Evolutionary conservation across 2,888 invertebrate species (phyloP), one percentile per base, ranked within the genome.

Genomic region (Notodonta dromedarius): DNA sequence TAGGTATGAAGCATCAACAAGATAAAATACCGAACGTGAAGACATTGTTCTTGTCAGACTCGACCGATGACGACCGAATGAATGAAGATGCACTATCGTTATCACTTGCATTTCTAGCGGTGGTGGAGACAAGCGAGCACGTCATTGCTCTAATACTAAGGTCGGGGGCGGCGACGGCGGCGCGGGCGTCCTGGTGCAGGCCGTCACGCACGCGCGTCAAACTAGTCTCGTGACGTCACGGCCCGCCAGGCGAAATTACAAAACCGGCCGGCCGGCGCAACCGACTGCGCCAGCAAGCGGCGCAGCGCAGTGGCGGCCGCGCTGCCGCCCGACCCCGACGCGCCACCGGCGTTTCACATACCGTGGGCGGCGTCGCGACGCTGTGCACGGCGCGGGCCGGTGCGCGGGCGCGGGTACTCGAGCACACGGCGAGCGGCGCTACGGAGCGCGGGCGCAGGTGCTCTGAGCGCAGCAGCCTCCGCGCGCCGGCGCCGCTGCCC

Each of bases 401-500:
- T 78, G 84, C 85, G 81, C 88, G 89, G 88, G 87, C 89, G 91
- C 89, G 91, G 91, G 87, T 76, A 84, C 83, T 80, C 83, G 90
- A 90, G 88, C 92, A 89, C 90, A 85, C 93, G 87, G 89, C 91
- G 89, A 91, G 90, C 89, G 94, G 94, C 89, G 94, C 94, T 90
- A 88, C 94, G 88, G 94, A 93, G 88, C 94, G 93, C 93, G 93
- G 95, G 94, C 95, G 95, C 95, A 95, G 95, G 95, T 95, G 95
- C 95, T 95, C 95, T 95, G 95, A 94, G 95, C 94, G 94, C 95
- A 92, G 94, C 94, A 94, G 93, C 93, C 93, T 90, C 93, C 91
- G 93, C 92, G 91, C 94, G 91, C 94, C 92, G 94, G 92, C 94
- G 93, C 94, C 94, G 93, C 94, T 89, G 83, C 88, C 93, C 94